Evolutionary conservation across 2,797 vertebrate species (phyloP), one percentile per base, ranked within the genome.

Genomic region (Staurois parvus): DNA sequence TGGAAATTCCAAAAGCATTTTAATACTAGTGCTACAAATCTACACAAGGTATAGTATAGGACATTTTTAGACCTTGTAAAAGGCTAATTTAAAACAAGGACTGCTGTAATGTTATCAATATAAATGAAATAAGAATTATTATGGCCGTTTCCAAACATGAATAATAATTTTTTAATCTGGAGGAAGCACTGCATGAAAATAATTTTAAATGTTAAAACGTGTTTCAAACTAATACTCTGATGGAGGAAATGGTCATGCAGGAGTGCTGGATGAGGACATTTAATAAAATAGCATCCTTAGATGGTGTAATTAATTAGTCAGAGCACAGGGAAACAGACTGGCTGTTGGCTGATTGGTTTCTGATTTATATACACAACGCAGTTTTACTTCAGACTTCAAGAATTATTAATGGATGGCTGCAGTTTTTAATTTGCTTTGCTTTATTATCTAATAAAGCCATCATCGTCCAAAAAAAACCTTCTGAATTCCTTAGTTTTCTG

Each of bases 351-450:
- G 69, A 85, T 85, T 85, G 76, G 76, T 64, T 85, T 85, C 69
- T 73, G 83, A 85, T 79, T 79, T 48, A 79, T 85, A 75, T 69
- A 79, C 72, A 83, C 62, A 76, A 69, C 26, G 5, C 28, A 37
- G 30, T 59, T 81, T 81, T 85, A 66, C 72, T 76, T 81, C 64
- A 81, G 24, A 76, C 32, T 85, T 81, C 42, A 75, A 66, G 26
- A 30, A 69, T 85, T 85, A 85, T 81, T 85, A 76, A 70, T 81
- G 72, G 72, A 85, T 76, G 78, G 45, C 72, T 81, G 78, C 15
- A 28, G 40, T 80, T 85, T 79, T 74, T 79, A 81, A 81, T 85
- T 85, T 85, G 26, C 29, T 85, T 76, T 80, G 77, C 40, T 85
- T 85, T 76, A 69, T 67, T 81, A 62, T 70, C 17, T 45, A 81